phyloP scores from a whole-genome alignment of 2,113 vertebrate genomes.

The Notechis scutatus region DNA sequence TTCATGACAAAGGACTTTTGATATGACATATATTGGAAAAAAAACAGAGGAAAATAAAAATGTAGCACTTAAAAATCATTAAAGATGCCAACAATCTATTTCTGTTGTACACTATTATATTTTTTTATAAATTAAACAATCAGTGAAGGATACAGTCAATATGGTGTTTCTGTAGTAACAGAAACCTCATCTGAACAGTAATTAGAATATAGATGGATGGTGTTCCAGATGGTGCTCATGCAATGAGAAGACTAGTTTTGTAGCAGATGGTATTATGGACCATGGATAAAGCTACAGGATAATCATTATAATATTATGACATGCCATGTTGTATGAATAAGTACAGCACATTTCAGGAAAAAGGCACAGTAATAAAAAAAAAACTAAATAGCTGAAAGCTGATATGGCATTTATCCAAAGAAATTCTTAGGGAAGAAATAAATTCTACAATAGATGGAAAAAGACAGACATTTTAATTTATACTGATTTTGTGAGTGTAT shows the following conservation, averaged over 20 bases:
- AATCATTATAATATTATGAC: conserved; percentile 58
- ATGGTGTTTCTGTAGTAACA: conserved; percentile 57
- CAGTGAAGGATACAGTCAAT: conserved; percentile 56
- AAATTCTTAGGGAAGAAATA: conserved; percentile 38
- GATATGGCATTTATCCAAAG: conserved; percentile 52
- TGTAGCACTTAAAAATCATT: conserved; percentile 41
- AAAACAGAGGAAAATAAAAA: conserved; percentile 30
- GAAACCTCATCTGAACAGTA: conserved; percentile 61
- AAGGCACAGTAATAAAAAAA: conserved; percentile 40
- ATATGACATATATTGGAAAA: conserved; percentile 13
- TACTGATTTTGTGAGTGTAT: conserved; percentile 23
- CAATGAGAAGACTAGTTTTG: conserved; percentile 48
- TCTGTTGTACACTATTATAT: conserved; percentile 41
- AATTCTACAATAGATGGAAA: conserved; percentile 40
- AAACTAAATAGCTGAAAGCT: conserved; percentile 38
- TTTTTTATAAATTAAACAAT: conserved; percentile 51
- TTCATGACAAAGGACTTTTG: neutral
- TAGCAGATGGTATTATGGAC: conserved; percentile 58
- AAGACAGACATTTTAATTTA: conserved; percentile 36
- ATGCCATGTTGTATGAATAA: conserved; percentile 57
- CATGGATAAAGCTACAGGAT: conserved; percentile 57
- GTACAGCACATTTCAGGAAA: conserved; percentile 47
- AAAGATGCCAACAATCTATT: conserved; percentile 36
- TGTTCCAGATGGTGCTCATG: conserved; percentile 48
- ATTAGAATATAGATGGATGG: conserved; percentile 58